These are phyloP conservation scores for Mus minutoides DNA, from an alignment of 2,797 vertebrate genomes.

Conservation along the genomic window DNA sequence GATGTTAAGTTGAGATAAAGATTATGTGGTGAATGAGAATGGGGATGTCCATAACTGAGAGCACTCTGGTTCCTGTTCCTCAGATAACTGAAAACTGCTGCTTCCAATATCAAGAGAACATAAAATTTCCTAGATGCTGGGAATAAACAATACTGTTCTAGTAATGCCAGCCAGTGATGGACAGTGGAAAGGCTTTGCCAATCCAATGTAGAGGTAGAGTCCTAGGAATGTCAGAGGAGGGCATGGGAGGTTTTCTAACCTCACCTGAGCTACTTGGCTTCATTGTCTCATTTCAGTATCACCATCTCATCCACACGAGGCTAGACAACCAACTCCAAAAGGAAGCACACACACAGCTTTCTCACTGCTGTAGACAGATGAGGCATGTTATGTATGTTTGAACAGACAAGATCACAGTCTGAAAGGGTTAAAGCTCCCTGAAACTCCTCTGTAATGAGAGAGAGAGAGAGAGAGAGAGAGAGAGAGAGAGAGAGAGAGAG, in stretches of 20 bases:
- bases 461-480: neutral
- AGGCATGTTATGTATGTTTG: neutral
- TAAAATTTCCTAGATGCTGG: neutral
- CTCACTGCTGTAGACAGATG: neutral
- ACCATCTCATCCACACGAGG: neutral
- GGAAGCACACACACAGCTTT: neutral
- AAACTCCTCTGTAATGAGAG: neutral
- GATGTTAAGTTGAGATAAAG: neutral
- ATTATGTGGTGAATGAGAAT: neutral
- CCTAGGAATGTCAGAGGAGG: neutral
- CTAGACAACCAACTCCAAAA: neutral
- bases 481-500: neutral
- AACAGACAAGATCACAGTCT: neutral
- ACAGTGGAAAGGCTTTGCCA: accelerated
- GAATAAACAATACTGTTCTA: accelerated
- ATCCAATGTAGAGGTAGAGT: neutral
- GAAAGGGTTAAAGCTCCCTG: slow-evolving; percentile 56
- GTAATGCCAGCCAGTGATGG: neutral
- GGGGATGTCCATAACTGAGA: neutral
- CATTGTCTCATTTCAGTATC: neutral
- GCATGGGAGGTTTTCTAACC: neutral
- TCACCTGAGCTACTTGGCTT: neutral
- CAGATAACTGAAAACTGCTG: neutral
- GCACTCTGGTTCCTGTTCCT: neutral
- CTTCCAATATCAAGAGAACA: neutral